Percentiles rank a stretch among this genome's conserved stretches.
Evolutionary conservation across 2,888 invertebrate species (phyloP).

Genomic region (Drosophila neutralis): DNA sequence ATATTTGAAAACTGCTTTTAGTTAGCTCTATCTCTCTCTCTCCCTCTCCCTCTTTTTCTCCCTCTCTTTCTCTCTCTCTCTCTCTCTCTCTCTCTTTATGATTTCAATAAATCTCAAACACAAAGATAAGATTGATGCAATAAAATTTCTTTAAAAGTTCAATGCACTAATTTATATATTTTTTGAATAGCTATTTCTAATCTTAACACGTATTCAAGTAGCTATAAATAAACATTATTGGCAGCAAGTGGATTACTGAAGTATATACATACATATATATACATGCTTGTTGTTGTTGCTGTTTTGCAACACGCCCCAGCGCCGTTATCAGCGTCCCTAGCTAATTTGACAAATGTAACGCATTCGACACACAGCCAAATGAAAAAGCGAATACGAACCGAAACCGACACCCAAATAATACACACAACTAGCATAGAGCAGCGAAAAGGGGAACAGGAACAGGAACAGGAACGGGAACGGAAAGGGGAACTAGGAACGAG

Average conservation of each 20-base stretch:
- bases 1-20: background rate
- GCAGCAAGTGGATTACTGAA: slow-evolving; percentile 63
- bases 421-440: background rate
- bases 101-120: background rate
- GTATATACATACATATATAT: background rate
- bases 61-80: background rate
- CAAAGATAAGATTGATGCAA: background rate
- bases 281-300: background rate
- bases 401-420: slow-evolving; percentile 7
- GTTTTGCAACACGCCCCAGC: slow-evolving; percentile 21
- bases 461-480: background rate
- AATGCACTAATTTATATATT: slow-evolving; percentile 5
- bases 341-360: slow-evolving; percentile 75
- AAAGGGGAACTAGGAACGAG: background rate
- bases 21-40: background rate
- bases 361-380: slow-evolving; percentile 63
- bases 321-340: slow-evolving; percentile 43
- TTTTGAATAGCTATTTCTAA: slow-evolving; percentile 16
- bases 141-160: slow-evolving; percentile 6
- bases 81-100: background rate
- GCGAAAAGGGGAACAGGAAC: background rate
- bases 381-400: background rate
- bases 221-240: slow-evolving; percentile 65
- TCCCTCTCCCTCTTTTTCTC: too few species aligned
- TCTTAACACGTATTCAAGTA: slow-evolving; percentile 28